Percentiles rank a stretch among this genome's conserved stretches.
These are phyloP conservation scores for Malthinus flaveolus DNA, from an alignment of 2,888 invertebrate species.

Conservation along the genomic window DNA sequence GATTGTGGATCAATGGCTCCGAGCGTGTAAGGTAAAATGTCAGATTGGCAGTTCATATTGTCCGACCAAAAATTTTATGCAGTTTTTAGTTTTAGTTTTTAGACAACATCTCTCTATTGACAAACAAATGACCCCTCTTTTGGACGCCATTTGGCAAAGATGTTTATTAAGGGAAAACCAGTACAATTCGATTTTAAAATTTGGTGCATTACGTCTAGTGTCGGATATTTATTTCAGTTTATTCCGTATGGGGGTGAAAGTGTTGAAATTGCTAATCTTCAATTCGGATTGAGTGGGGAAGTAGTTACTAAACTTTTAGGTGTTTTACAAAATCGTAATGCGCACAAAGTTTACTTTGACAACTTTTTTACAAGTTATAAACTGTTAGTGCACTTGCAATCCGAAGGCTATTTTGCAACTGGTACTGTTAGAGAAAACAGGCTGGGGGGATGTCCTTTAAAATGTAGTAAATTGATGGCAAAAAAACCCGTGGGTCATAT, in stretches of 20 bases:
- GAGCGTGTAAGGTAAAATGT: too few relatives aligned
- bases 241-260: slow-evolving; percentile 32
- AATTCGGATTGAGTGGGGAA: slow-evolving; percentile 26
- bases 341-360: slow-evolving; percentile 23
- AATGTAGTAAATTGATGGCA: neutral
- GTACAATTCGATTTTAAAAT: slow-evolving; percentile 40
- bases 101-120: neutral
- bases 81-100: neutral
- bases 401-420: slow-evolving; percentile 9
- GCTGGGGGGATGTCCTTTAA: slow-evolving; percentile 14
- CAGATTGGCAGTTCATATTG: too few relatives aligned
- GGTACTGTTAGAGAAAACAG: slow-evolving; percentile 19
- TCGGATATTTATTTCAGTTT: slow-evolving; percentile 34
- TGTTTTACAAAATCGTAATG: slow-evolving; percentile 8
- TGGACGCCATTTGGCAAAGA: slow-evolving; percentile 24
- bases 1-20: too few relatives aligned
- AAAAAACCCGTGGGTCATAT: neutral
- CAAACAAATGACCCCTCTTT: slow-evolving; percentile 6
- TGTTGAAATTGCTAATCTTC: slow-evolving; percentile 4
- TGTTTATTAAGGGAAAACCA: slow-evolving; percentile 39
- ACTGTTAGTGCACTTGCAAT: slow-evolving; percentile 11
- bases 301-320: slow-evolving; percentile 7
- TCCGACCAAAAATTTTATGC: slow-evolving; percentile 9
- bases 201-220: slow-evolving; percentile 35
- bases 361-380: slow-evolving; percentile 25